Base-by-base conservation (phyloP, 2,888 invertebrate genomes). In the Sesia apiformis region DNA sequence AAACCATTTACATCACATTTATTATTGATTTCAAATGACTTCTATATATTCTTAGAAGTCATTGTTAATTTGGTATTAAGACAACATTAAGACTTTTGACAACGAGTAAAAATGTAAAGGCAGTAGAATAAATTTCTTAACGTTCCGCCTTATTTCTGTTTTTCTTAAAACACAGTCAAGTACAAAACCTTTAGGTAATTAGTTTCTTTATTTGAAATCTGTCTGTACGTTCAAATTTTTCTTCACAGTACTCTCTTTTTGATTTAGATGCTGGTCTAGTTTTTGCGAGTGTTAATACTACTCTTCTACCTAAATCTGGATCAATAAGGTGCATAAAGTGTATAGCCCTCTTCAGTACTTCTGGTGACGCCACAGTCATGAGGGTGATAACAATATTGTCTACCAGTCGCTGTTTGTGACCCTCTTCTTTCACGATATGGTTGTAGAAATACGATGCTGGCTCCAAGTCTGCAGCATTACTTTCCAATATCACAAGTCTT, bases 391-490 rank as follows among this genome's bases (percentile, higher is more conserved):
- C 55, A 5, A 49, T 7, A 8, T 49, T 52, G 6, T 23, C 8
- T 7, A 51, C 52, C 38, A 55, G 7, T 38, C 52, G 43, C 5
- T n/a, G 46, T 6, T 49, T 55, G 6, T 55, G 52, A 4, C 49
- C 52, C 7, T 52, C 55, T 4, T 42, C 49, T 39, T 42, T 52
- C 39, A 69, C 54, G n/a, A 70, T 64, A 52, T 72, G 93, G 51
- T 76, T 76, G 85, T 91, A 98, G 86, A 97, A 97, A 5, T 90
- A 79, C 7, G 92, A 90, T 0, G 93, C 91, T 77, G 98, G 97
- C 42, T 69, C 68, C 3, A 81, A 66, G 63, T 81, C 80, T 3
- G 71, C 58, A 5, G 78, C 71, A 50, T 64, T 68, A 8, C 67
- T 70, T 49, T 81, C 70, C 2, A 66, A 63, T 40, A 79, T 53